Evolutionary conservation across 2,113 vertebrate species (phyloP), one percentile per base, ranked within the genome.

Genomic region (Chionis minor): DNA sequence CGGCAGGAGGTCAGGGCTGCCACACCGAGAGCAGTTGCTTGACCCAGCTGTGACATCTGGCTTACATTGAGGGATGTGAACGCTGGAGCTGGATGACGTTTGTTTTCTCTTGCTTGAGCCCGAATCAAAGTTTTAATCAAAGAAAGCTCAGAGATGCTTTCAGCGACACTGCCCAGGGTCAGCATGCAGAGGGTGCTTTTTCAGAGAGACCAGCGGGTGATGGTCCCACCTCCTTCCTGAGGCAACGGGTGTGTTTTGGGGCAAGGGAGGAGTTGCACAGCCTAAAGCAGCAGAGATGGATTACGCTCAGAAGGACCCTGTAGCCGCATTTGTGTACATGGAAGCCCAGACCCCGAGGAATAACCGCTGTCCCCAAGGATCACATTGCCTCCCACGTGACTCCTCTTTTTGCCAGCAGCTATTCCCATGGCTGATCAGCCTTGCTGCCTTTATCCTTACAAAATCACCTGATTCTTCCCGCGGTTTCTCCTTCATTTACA

Each of bases 71-170:
- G 77, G 81, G 61, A 66, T 67, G 45, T 30, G 54, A 96, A 70
- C 0, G 0, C 70, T 95, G 87, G 52, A 81, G 86, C 62, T 0
- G 16, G 86, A 54, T 62, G 42, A 15, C 35, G 71, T 88, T 94
- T 96, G 88, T 92, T 94, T 97, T 91, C 47, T 90, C 83, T 88
- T 95, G 85, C 77, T 86, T 81, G 49, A 97, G 81, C 70, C 80
- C 0, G 2, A 82, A 92, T 79, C 86, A 84, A 85, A 94, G 79
- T 78, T 94, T 96, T 92, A 92, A 82, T 93, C 86, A 93, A 88
- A 90, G 88, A 89, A 92, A 90, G 33, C 63, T 87, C 89, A 17
- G 49, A 75, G 85, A 73, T 45, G 75, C 32, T 95, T 79, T 67
- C 73, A 65, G 71, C 1, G 3, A 86, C 66, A 24, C 44, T 87